Evolutionary conservation across 2,888 invertebrate genomes (phyloP).

Genomic region (Spisula solida): DNA sequence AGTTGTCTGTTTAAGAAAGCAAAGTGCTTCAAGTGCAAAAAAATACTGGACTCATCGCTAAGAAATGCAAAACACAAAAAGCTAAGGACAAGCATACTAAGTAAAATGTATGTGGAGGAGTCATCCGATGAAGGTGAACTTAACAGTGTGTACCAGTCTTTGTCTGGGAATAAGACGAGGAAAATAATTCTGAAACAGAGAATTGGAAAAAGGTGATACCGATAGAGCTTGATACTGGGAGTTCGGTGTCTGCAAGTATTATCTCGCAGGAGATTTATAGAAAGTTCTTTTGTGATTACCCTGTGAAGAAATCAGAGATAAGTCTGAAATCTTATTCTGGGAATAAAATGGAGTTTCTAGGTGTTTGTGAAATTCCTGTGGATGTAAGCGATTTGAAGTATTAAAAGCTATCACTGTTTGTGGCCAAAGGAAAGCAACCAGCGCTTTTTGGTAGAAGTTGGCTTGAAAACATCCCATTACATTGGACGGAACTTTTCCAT

Average conservation of each 20-base stretch:
- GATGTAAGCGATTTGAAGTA: conserved; percentile 7
- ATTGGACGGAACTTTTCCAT: conserved; percentile 21
- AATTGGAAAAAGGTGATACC: too few relatives aligned
- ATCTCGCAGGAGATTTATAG: conserved; percentile 41
- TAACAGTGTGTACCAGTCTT: too few relatives aligned
- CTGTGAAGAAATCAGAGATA: not conserved
- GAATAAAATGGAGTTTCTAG: conserved; percentile 12
- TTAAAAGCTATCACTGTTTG: conserved; percentile 36
- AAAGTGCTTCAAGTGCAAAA: conserved; percentile 40
- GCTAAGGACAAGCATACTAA: too few relatives aligned
- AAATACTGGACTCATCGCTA: too few relatives aligned
- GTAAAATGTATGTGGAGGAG: too few relatives aligned
- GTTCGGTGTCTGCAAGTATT: too few relatives aligned
- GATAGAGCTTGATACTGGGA: too few relatives aligned
- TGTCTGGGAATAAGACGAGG: too few relatives aligned
- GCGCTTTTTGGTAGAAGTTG: conserved; percentile 22
- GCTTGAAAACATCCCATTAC: conserved; percentile 5
- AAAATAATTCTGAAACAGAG: too few relatives aligned
- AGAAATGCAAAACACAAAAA: too few relatives aligned
- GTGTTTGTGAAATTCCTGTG: not conserved
- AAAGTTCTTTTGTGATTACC: too few relatives aligned
- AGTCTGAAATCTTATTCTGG: conserved; percentile 26
- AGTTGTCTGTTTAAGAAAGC: conserved; percentile 46
- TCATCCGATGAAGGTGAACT: too few relatives aligned
- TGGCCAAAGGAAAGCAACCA: conserved; percentile 48